These are phyloP conservation scores for Gonioctena quinquepunctata DNA, from an alignment of 1,140 invertebrate species.

Conservation along the genomic window DNA sequence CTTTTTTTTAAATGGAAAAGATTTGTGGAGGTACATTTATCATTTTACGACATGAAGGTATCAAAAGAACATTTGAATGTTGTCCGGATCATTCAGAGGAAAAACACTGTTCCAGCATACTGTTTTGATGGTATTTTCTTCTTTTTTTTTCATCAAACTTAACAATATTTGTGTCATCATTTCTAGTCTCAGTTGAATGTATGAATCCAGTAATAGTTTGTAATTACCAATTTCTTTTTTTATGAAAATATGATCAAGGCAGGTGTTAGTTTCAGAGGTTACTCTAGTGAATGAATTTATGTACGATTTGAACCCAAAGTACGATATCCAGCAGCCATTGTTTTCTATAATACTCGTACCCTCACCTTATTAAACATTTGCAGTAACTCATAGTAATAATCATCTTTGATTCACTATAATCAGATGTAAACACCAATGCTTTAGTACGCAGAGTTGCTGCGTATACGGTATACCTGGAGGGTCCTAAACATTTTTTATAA, in stretches of 20 bases:
- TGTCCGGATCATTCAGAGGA: neutral
- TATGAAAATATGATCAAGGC: neutral
- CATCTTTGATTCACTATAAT: too few relatives aligned
- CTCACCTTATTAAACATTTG: too few relatives aligned
- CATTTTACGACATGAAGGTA: neutral
- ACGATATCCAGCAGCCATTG: too few relatives aligned
- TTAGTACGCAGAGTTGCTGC: too few relatives aligned
- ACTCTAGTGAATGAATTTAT: neutral
- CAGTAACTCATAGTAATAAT: too few relatives aligned
- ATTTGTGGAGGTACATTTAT: neutral
- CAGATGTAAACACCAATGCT: too few relatives aligned
- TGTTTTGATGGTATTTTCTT: too few relatives aligned
- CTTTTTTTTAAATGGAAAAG: neutral
- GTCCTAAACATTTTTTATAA: too few relatives aligned
- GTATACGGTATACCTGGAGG: too few relatives aligned
- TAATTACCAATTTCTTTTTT: neutral
- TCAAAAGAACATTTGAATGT: neutral
- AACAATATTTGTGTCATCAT: neutral
- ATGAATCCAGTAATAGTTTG: neutral
- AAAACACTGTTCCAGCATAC: neutral
- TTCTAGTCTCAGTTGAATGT: neutral
- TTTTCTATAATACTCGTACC: too few relatives aligned
- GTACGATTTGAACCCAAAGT: neutral
- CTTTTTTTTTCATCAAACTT: too few relatives aligned
- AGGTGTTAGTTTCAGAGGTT: neutral